Base-by-base conservation (phyloP, 2,797 vertebrate genomes). In the Petrocephalus sullivani region DNA sequence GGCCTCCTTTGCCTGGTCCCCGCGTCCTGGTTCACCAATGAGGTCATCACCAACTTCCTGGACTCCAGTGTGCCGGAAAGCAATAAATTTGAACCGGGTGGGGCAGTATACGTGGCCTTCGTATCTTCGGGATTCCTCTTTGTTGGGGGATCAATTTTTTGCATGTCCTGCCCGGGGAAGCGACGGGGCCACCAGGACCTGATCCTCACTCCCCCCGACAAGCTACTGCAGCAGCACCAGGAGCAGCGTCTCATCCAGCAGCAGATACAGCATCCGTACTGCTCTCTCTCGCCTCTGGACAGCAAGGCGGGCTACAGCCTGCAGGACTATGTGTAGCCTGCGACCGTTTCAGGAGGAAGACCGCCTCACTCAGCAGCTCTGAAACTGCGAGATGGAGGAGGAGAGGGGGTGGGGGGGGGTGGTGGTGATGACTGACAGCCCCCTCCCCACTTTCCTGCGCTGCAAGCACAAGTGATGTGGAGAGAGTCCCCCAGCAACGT, bases 221-320 rank as follows among this genome's bases (percentile, higher is more conserved):
- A 95, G 91, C 89, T 95, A 87, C 94, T 95, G 0, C 90, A 96
- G 89, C 95, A 96, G 91, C 95, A 95, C 91, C 95, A 87, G 37
- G 75, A 95, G 90, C 95, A 96, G 92, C 94, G 95, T 88, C 95
- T 91, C 0, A 56, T 89, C 19, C 92, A 92, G 51, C 87, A 94
- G 91, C 95, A 94, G 89, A 95, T 95, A 9, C 96, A 96, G 94
- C 96, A 96, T 92, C 96, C 96, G 91, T 96, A 96, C 94, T 96
- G 95, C 91, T 96, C 96, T 16, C 95, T 96, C 90, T 96, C 95
- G 21, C 96, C 96, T 14, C 92, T 96, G 92, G 96, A 96, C 93
- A 96, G 96, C 91, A 96, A 96, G 94, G 96, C 95, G 0, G 96
- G 96, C 90, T 96, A 96, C 93, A 96, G 96, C 93, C 94, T 96